Evolutionary conservation across 2,113 vertebrate genomes (phyloP), one percentile per base, ranked within the genome.

Genomic region (Circaetus gallicus): DNA sequence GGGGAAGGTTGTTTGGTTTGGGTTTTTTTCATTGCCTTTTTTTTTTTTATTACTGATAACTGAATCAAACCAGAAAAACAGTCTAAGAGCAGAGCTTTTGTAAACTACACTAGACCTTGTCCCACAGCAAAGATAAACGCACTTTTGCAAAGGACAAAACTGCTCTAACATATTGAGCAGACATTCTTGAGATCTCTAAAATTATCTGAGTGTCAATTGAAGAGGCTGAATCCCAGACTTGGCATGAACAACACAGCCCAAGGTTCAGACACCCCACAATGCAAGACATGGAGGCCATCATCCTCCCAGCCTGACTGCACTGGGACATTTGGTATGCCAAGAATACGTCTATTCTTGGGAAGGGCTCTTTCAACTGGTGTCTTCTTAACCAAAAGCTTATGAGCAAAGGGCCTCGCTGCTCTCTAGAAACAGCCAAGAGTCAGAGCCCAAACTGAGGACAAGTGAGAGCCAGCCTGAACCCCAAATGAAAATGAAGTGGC

Each of bases 181-280:
- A 62, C 15, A 16, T 36, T 61, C 49, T 17, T 4, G 4, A 58
- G 32, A 31, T 47, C 50, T 74, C 63, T 72, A 25, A 71, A 69
- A 38, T 66, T 43, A 63, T 25, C 20, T 8, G 15, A 53, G 45
- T 2, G 14, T 22, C 9, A 14, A 0, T 19, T 55, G 69, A 84
- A 82, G 67, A 55, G 53, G 62, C 22, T 72, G 53, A 87, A 58
- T 24, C 58, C 32, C 74, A 45, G 29, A 20, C n/a, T 45, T 13
- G 1, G 15, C 29, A 21, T 0, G 2, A 90, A 38, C 12, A 69
- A 10, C 34, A 2, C 0, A 2, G 50, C 31, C 34, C 3, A 1
- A 56, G 34, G 10, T n/a, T 20, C 28, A 10, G 62, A 13, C 28
- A 36, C 7, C 36, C 36, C 50, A 17, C n/a, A 17, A 1, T 1